Conservation (phyloP, 2,113 vertebrate genomes). For the Plectropomus leopardus region DNA sequence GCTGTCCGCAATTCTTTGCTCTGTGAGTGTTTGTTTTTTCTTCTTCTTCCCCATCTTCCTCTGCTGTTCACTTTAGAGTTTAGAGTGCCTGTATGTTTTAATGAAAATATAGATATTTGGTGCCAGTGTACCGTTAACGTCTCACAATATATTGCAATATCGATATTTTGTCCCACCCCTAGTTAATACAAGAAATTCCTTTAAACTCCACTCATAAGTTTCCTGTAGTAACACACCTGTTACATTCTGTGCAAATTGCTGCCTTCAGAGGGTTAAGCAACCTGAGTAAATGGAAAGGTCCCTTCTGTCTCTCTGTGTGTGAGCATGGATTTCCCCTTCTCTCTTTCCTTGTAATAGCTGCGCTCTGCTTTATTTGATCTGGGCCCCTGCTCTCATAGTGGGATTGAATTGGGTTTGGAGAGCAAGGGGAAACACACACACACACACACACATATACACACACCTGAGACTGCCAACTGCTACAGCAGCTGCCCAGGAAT, state of each 20-base stretch:
- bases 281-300: constrained; percentile 26
- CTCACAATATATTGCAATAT: no score
- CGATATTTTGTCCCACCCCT: no score
- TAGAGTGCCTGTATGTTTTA: no score
- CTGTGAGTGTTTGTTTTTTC: no score
- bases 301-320: not conserved
- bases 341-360: constrained; percentile 66
- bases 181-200: not conserved
- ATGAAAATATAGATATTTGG: no score
- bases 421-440: constrained; percentile 40
- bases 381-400: constrained; percentile 49
- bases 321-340: constrained; percentile 64
- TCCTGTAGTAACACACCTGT: not conserved
- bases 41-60: no score
- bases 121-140: no score
- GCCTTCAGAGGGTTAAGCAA: constrained; percentile 17
- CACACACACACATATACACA: not conserved
- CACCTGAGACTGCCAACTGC: constrained; percentile 59
- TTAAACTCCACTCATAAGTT: not conserved
- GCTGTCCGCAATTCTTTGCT: no score
- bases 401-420: constrained; percentile 64
- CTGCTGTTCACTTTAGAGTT: no score
- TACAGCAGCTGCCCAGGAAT: constrained; percentile 43
- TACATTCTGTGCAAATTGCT: not conserved
- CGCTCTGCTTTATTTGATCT: constrained; percentile 73